Evolutionary conservation across 2,797 vertebrate species (phyloP).

Genomic region (Cuniculus paca): DNA sequence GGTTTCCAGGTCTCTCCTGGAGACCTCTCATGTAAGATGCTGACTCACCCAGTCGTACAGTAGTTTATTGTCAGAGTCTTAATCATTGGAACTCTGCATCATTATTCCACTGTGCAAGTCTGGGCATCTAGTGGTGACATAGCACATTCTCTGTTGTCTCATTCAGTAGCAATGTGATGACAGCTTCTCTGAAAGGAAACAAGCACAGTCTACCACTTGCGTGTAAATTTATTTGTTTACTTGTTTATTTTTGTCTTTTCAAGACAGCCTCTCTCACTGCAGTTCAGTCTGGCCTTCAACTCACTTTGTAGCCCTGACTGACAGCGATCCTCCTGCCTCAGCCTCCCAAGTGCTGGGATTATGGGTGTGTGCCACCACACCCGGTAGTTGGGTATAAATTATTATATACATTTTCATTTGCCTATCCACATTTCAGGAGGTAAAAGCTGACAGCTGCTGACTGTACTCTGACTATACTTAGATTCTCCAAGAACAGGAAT

Average conservation of each 20-base stretch:
- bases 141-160: neutral
- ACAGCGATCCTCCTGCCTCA: neutral
- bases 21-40: neutral
- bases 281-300: neutral
- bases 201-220: neutral
- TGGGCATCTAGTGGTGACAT: neutral
- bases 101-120: neutral
- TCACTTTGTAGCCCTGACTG: neutral
- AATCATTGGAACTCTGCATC: neutral
- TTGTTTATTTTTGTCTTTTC: neutral
- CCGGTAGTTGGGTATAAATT: neutral
- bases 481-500: neutral
- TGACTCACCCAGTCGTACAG: rapidly evolving
- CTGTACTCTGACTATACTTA: neutral
- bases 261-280: no score
- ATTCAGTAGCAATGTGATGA: neutral
- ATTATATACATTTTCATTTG: neutral
- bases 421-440: neutral
- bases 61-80: neutral
- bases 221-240: neutral
- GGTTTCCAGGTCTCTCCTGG: neutral
- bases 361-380: neutral
- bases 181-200: neutral
- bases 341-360: neutral
- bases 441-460: neutral